Evolutionary conservation across 92 coral and sea anemone species (phyloP), one percentile per base, ranked within the genome.

Genomic region (Nematostella vectensis): DNA sequence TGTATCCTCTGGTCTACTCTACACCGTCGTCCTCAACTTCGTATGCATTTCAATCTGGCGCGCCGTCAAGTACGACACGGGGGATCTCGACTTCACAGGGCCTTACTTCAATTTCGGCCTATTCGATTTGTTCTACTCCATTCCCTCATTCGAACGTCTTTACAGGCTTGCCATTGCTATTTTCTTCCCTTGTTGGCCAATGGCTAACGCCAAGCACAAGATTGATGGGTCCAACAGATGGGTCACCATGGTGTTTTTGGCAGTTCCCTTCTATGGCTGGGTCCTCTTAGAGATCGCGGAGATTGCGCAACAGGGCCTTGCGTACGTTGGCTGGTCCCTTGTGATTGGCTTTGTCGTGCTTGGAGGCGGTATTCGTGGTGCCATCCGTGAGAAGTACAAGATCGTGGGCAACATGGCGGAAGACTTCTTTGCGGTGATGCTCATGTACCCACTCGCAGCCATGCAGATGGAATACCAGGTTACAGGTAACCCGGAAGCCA

Each of bases 401-500:
- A 88, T 88, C 55, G 58, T 75, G 21, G 96, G 96, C 0, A 88
- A 71, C 66, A 53, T 82, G 71, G 64, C 57, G 42, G 85, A 71
- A 61, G 96, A 87, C 42, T 50, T 72, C 54, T 71, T 88, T 25
- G 84, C 77, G 12, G 67, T 82, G 36, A 31, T 77, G 74, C 51
- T 85, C 22, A 50, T 62, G 31, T 87, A 87, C 40, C 85, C 85
- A 6, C 50, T 87, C 61, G 89, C 83, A 19, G 89, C 79, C 29
- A 57, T 69, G 56, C 96, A 87, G 63, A 66, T 81, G 85, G 85
- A 78, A 13, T 81, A 82, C 9, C 96, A 87, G 65, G 70, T 82
- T 72, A 47, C 42, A 10, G 60, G 57, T 57, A 54, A 47, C 29
- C 29, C 27, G 62, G 62, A 33, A 15, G 61, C 31, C 47, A 63